A percentile compares a stretch with the other conserved stretches of the same genome.
These are phyloP conservation scores for Enteromius thamalakanensis DNA, from an alignment of 2,797 vertebrate species.

Conservation along the genomic window DNA sequence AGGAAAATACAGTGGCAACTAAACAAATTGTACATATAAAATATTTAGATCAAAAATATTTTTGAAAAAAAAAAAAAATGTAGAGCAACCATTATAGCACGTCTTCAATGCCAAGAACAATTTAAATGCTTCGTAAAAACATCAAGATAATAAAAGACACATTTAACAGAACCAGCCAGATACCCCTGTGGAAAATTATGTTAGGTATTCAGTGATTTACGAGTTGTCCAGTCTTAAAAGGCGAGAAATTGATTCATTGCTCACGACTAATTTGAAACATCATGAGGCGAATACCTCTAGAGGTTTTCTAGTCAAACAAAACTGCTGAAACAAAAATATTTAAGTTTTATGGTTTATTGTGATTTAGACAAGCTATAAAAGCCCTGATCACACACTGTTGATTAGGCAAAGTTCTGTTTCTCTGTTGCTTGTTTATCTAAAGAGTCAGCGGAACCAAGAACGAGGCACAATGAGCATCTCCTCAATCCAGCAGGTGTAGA, in stretches of 20 bases:
- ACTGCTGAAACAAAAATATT: constrained; percentile 40
- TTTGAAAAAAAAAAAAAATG: neutral
- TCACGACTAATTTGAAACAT: constrained; percentile 43
- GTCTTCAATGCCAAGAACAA: neutral
- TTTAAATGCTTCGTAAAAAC: constrained; percentile 17
- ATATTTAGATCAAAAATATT: neutral
- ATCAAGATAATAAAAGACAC: constrained; percentile 7
- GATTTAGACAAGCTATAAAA: constrained; percentile 25
- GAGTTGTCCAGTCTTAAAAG: constrained; percentile 37
- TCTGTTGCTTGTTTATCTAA: neutral
- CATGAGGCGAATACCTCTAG: constrained; percentile 10
- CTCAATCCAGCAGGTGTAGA: constrained; percentile 58
- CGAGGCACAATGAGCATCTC: constrained; percentile 47
- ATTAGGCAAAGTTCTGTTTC: constrained; percentile 21
- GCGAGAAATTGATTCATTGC: constrained; percentile 44
- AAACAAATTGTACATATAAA: neutral
- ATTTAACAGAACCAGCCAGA: constrained; percentile 2
- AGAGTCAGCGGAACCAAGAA: constrained; percentile 21
- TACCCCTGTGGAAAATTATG: constrained; percentile 29
- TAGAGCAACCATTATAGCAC: neutral
- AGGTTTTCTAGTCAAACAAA: constrained; percentile 40
- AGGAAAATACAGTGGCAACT: neutral
- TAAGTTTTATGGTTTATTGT: constrained; percentile 24
- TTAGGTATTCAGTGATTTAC: constrained; percentile 36
- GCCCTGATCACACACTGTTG: neutral